phyloP scores from a whole-genome alignment of 2,888 invertebrate genomes.

The Dynastes maya region DNA sequence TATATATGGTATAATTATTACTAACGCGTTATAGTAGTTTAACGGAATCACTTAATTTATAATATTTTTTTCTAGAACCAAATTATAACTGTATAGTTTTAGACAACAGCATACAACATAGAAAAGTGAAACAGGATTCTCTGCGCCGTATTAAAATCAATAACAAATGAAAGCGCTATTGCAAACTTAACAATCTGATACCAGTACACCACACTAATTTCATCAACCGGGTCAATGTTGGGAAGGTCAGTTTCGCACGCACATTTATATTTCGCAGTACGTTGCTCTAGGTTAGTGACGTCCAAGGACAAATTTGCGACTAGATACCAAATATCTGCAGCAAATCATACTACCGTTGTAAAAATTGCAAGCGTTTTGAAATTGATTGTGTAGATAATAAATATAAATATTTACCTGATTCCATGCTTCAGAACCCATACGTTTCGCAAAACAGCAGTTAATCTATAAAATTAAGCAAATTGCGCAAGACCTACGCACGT shows the following conservation, averaged over 20 bases:
- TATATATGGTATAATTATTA: too few relatives aligned
- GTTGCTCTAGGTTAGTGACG: conserved; percentile 40
- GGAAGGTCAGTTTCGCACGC: conserved; percentile 45
- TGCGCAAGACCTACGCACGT: too few relatives aligned
- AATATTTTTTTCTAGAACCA: too few relatives aligned
- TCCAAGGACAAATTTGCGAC: conserved; percentile 36
- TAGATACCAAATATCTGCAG: conserved; percentile 35
- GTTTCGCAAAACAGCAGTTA: not conserved
- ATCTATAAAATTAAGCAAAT: too few relatives aligned
- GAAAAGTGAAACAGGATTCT: conserved; percentile 3
- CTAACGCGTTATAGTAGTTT: too few relatives aligned
- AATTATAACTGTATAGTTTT: too few relatives aligned
- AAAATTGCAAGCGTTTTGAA: conserved; percentile 28
- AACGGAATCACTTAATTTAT: too few relatives aligned
- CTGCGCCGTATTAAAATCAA: conserved; percentile 11
- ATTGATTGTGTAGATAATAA: conserved; percentile 31
- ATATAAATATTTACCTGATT: conserved; percentile 27
- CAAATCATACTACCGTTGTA: not conserved
- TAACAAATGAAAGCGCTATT: conserved; percentile 36
- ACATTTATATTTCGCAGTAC: conserved; percentile 42
- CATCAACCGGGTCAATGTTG: conserved; percentile 44
- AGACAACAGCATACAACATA: not conserved
- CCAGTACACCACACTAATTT: conserved; percentile 27
- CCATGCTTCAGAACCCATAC: not conserved
- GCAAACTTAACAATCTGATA: conserved; percentile 39